Evolutionary conservation across 2,113 vertebrate genomes (phyloP).

Genomic region (Oreocharis arfaki): DNA sequence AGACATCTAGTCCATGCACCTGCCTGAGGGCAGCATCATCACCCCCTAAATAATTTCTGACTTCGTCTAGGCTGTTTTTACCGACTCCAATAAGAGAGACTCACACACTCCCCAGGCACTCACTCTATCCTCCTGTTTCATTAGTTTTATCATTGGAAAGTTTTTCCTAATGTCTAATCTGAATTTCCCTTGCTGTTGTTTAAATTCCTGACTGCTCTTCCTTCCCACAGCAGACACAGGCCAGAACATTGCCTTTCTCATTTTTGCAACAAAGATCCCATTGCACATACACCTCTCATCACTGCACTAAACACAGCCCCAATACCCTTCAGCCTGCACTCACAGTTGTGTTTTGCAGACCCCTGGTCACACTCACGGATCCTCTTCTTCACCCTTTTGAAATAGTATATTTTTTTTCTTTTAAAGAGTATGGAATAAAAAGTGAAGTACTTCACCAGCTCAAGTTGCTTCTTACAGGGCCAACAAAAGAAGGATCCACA

Average conservation of each 20-base stretch:
- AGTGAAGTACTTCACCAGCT: not conserved
- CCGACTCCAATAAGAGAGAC: conserved; percentile 65
- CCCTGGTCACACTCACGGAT: not conserved
- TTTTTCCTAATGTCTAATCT: conserved; percentile 51
- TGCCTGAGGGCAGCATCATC: conserved; percentile 55
- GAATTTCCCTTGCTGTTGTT: conserved; percentile 21
- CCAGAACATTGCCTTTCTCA: not conserved
- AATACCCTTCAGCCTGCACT: not conserved
- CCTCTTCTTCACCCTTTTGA: not conserved
- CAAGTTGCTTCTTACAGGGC: not conserved
- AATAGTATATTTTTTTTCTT: not conserved
- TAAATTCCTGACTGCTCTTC: not conserved
- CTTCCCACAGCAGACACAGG: not conserved
- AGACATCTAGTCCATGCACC: conserved; percentile 55
- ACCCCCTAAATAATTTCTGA: conserved; percentile 65
- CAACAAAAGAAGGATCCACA: not conserved
- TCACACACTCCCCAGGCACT: conserved; percentile 43
- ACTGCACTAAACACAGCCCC: not conserved
- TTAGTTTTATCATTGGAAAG: conserved; percentile 50
- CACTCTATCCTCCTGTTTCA: conserved; percentile 44
- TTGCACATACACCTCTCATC: not conserved
- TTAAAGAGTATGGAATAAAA: not conserved
- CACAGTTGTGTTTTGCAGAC: not conserved
- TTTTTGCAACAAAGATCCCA: not conserved
- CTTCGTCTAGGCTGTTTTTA: conserved; percentile 67